These are phyloP conservation scores for Apaloderma vittatum DNA, from an alignment of 2,113 vertebrate genomes.

Conservation along the genomic window DNA sequence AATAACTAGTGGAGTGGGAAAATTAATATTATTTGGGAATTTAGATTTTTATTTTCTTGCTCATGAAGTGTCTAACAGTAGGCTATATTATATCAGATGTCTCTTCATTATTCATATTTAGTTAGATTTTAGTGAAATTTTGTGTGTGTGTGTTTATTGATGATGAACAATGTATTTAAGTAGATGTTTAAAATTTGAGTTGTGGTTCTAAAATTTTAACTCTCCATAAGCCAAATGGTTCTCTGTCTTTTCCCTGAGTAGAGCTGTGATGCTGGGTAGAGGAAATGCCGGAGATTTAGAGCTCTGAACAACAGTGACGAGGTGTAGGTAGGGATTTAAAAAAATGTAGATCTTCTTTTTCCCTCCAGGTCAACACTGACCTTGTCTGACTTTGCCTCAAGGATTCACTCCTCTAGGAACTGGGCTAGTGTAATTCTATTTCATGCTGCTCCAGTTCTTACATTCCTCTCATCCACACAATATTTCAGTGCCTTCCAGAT, in stretches of 20 bases:
- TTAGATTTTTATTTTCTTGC: background rate
- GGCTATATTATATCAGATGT: background rate
- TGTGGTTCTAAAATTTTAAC: background rate
- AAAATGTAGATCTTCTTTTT: background rate
- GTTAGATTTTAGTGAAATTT: background rate
- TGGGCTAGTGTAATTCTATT: background rate
- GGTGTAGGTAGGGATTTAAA: background rate
- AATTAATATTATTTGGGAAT: background rate
- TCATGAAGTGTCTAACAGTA: background rate
- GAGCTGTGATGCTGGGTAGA: background rate
- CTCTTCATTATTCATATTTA: background rate
- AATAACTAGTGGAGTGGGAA: background rate
- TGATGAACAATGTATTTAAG: background rate
- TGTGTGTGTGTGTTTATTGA: background rate
- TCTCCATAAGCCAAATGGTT: background rate
- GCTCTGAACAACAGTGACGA: background rate
- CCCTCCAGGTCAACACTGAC: background rate
- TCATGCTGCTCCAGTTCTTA: background rate
- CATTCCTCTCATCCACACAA: background rate
- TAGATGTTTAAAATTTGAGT: background rate
- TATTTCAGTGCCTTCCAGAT: background rate
- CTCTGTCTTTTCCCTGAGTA: background rate
- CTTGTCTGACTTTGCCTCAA: background rate
- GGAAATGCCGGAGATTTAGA: background rate
- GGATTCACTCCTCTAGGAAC: background rate